Base-by-base conservation (phyloP, 2,888 invertebrate genomes). In the Eulithis testata region DNA sequence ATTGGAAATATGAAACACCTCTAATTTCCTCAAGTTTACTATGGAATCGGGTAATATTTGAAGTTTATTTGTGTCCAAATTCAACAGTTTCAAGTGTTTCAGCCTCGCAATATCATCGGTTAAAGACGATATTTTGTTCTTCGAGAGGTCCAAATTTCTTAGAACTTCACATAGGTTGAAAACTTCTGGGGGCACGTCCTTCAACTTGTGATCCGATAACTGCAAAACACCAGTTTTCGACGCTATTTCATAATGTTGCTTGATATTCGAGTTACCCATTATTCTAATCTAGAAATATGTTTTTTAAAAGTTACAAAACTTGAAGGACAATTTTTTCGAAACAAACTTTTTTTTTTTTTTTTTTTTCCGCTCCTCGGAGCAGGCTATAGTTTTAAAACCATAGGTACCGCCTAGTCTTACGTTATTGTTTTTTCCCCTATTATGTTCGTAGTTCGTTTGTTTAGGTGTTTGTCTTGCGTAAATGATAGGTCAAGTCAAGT, bases 191-290 rank as follows among this genome's bases (percentile, higher is more conserved):
- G 97, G 96, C 82, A 97, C 94, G 88, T 96, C 96, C 77, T 97
- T 97, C 60, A 99, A 90, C 78, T 97, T 97, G 65, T 95, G 95
- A 76, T 96, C 95, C 3, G 97, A 96, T 70, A 99, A 93, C 86
- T 98, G 98, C 68, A 99, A 94, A 44, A 98, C 96, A 12, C 99
- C 99, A 21, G 99, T 99, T 93, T 99, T 99, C 78, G 97, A 96
- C 11, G 99, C 99, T 61, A 97, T 99, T 84, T 98, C 98, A 81
- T 98, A 95, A 86, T 99, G 99, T 83, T 97, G 97, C 84, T 98
- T 98, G 60, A 98, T 88, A 68, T 96, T 96, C 65, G 97, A 95
- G 89, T 98, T 99, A 58, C 98, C 98, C 98, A 99, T 98, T 50
- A 43, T 36, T 54, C 27, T 27, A 31, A 40, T 40, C 8, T 40